These are phyloP conservation scores for Melipona quadrifasciata DNA, from an alignment of 1,140 invertebrate species.

Conservation along the genomic window DNA sequence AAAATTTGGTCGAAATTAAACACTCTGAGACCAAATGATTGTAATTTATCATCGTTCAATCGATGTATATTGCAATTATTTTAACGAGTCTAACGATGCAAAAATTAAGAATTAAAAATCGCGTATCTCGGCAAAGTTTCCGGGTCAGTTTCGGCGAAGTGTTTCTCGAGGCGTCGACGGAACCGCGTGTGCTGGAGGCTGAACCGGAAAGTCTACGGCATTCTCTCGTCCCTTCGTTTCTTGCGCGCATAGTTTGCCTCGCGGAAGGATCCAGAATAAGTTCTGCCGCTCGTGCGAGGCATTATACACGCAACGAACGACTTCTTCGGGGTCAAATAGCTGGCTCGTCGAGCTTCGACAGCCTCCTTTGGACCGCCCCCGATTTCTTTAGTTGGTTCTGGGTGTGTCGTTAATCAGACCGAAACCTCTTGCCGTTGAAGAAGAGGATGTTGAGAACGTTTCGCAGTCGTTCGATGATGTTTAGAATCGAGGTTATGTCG, in stretches of 20 bases:
- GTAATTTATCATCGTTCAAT: no score
- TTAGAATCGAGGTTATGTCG: background rate
- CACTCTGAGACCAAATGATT: no score
- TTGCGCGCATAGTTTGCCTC: conserved; percentile 47
- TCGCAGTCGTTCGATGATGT: background rate
- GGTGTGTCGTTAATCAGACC: conserved; percentile 29
- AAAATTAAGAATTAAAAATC: background rate
- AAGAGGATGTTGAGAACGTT: background rate
- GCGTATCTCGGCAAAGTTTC: background rate
- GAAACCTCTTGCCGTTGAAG: background rate
- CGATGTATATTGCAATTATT: no score
- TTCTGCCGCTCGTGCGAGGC: background rate
- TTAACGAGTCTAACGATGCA: no score
- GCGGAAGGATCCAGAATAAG: conserved; percentile 51
- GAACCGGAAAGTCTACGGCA: conserved; percentile 40
- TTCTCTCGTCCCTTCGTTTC: conserved; percentile 50
- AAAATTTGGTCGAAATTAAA: no score
- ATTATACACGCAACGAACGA: conserved; percentile 48
- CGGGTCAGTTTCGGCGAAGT: background rate
- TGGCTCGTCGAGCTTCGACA: conserved; percentile 41
- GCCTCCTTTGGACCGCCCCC: conserved; percentile 17
- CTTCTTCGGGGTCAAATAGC: conserved; percentile 53
- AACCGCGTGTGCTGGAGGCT: conserved; percentile 15
- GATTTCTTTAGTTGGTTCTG: background rate
- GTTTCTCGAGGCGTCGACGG: background rate